phyloP scores from a whole-genome alignment of 1,140 invertebrate genomes.

The Drosophila ercepeae region DNA sequence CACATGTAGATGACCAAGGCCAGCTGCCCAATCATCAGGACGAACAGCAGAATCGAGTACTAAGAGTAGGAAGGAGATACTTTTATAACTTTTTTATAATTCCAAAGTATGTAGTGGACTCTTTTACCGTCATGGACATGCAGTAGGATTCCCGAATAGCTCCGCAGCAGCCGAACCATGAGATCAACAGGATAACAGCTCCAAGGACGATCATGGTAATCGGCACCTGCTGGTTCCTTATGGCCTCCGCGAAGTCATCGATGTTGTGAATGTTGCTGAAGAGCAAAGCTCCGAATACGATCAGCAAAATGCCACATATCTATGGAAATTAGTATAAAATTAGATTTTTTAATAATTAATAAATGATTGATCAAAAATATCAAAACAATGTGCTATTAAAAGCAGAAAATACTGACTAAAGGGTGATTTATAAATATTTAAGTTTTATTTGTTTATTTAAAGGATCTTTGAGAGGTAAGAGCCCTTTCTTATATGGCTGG shows the following conservation, averaged over 20 bases:
- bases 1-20: constrained; percentile 86
- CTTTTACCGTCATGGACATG: constrained; percentile 90
- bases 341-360: not conserved
- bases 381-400: too few relatives aligned
- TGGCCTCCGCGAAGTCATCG: constrained; percentile 84
- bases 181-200: constrained; percentile 89
- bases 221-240: constrained; percentile 85
- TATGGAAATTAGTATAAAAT: constrained; percentile 67
- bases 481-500: too few relatives aligned
- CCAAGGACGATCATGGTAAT: constrained; percentile 90
- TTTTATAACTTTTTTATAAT: not conserved
- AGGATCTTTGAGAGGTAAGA: too few relatives aligned
- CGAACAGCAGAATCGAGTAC: constrained; percentile 87
- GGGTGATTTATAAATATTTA: too few relatives aligned
- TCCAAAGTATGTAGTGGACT: not conserved
- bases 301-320: constrained; percentile 87
- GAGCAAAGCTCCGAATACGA: constrained; percentile 86
- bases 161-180: constrained; percentile 94
- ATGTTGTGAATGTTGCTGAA: constrained; percentile 85
- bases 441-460: too few relatives aligned
- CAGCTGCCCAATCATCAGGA: constrained; percentile 88
- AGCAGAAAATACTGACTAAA: too few relatives aligned
- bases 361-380: too few relatives aligned
- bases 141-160: constrained; percentile 92
- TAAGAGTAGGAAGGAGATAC: constrained; percentile 54